phyloP scores from a whole-genome alignment of 2,113 vertebrate species.

The Phalacrocorax brasilianus region DNA sequence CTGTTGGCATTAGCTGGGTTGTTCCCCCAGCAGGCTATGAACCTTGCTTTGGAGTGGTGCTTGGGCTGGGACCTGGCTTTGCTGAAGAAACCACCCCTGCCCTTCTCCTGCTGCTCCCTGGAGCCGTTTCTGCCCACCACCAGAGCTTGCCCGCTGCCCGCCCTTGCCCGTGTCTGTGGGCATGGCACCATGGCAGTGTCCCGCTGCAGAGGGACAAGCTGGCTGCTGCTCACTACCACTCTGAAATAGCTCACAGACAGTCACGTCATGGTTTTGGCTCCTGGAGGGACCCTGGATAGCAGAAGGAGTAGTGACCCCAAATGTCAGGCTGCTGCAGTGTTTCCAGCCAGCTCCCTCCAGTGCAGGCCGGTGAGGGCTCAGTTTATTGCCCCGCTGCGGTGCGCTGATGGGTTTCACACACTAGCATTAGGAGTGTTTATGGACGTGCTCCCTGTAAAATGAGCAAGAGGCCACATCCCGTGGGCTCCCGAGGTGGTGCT shows the following conservation, averaged over 20 bases:
- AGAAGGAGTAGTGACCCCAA: neutral
- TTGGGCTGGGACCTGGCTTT: neutral
- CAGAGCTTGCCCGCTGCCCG: neutral
- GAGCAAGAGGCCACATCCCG: neutral
- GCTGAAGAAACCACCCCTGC: neutral
- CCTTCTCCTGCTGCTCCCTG: neutral
- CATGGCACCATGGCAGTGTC: rapidly evolving
- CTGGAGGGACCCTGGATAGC: too few relatives aligned
- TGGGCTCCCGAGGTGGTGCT: rapidly evolving
- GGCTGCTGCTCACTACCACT: neutral
- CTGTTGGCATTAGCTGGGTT: neutral
- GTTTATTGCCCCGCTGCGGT: rapidly evolving
- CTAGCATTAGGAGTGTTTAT: neutral
- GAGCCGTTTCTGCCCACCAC: neutral
- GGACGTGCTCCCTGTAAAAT: neutral
- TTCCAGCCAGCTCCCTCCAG: neutral
- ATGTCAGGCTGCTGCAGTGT: rapidly evolving
- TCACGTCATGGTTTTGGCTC: neutral
- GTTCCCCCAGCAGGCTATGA: neutral
- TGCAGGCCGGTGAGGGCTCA: rapidly evolving
- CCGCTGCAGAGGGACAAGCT: neutral
- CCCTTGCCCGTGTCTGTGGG: neutral
- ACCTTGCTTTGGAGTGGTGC: neutral
- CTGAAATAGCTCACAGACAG: neutral
- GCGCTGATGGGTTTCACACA: neutral